Evolutionary conservation across 1,140 invertebrate genomes (phyloP).

Genomic region (Paraescarpia echinospica): DNA sequence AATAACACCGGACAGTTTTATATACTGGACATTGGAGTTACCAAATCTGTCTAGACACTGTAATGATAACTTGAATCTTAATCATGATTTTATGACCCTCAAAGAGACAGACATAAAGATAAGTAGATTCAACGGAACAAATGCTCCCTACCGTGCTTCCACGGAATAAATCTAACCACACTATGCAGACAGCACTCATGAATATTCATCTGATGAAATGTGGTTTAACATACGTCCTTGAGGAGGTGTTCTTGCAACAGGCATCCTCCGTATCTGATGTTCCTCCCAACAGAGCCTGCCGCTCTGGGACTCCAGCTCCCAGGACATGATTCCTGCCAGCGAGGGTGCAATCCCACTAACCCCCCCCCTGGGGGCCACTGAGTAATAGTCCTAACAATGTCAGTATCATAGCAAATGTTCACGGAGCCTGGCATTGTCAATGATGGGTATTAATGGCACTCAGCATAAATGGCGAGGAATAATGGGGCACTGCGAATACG

Average conservation of each 20-base stretch:
- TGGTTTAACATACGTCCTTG: not conserved
- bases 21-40: too few species aligned
- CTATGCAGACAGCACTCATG: not conserved
- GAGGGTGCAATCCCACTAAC: not conserved
- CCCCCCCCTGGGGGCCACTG: not conserved
- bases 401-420: not conserved
- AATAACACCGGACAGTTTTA: too few species aligned
- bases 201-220: not conserved
- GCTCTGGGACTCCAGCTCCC: not conserved
- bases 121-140: not conserved
- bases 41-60: not conserved
- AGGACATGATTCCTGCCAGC: not conserved
- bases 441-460: not conserved
- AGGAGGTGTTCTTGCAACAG: too few species aligned
- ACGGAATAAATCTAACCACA: not conserved
- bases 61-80: not conserved
- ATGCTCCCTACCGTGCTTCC: not conserved
- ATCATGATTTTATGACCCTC: not conserved
- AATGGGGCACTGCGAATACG: not conserved
- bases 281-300: not conserved
- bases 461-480: not conserved
- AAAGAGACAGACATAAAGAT: not conserved
- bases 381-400: not conserved
- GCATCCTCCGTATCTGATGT: not conserved
- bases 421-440: not conserved